Evolutionary conservation across 2,797 vertebrate species (phyloP), one percentile per base, ranked within the genome.

Genomic region (Clarias pachynema): DNA sequence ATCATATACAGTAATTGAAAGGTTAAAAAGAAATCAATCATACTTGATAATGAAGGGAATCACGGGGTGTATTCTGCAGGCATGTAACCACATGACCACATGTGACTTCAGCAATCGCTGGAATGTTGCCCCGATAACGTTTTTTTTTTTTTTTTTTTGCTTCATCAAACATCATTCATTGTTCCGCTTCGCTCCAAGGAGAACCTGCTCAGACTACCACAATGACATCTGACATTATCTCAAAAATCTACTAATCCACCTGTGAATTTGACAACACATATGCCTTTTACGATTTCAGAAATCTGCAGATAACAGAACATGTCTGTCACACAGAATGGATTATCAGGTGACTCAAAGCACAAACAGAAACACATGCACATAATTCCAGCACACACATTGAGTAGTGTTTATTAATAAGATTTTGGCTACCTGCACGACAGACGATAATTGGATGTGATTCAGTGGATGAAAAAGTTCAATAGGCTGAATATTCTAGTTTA

Each of bases 61-160:
- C 82, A 84, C 20, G 22, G 44, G 82, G 79, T 79, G 22, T 68
- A 4, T 56, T 80, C 72, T 78, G 18, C 72, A 69, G 68, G 65
- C 72, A 87, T 89, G 87, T 65, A 77, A 65, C 82, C 79, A 70
- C 70, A 82, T 70, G 8, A 44, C n/a, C 56, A 70, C 85, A 56
- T 60, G 83, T 88, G 85, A 86, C 84, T 85, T 6, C 44, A 85
- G 88, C 12, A 72, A 91, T 92, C 7, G 4, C 24, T 84, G 70
- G 89, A 89, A 95, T 93, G 84, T 79, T 14, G 86, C 26, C 29
- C 37, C 31, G 93, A 94, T 94, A 92, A 80, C 3, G 7, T 92
- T 94, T 93, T 93, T 22, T 86, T 89, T 73, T 85, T 63, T 78
- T n/a, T n/a, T n/a, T n/a, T 63, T 78, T 10, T 37, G 29, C 75